phyloP scores from a whole-genome alignment of 2,888 invertebrate genomes.

The Unio delphinus region DNA sequence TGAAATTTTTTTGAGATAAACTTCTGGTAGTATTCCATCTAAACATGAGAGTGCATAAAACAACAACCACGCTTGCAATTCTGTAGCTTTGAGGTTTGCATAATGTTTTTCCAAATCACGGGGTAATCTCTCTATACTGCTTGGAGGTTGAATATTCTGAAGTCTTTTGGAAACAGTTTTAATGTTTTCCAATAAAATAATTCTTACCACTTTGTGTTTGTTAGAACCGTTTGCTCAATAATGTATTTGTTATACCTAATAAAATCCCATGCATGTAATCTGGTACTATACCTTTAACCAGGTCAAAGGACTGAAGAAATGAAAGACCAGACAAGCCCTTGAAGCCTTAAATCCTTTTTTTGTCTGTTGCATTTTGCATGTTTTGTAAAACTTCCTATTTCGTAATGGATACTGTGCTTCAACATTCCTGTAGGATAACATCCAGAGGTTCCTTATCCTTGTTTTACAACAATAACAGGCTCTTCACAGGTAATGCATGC shows the following conservation, averaged over 20 bases:
- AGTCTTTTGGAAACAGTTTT: conserved; percentile 4
- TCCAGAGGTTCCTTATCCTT: conserved; percentile 14
- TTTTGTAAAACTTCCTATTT: neutral
- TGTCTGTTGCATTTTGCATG: too few relatives aligned
- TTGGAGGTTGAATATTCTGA: conserved; percentile 4
- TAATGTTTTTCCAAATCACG: conserved; percentile 11
- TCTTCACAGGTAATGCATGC: conserved; percentile 33
- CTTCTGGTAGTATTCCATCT: conserved; percentile 12
- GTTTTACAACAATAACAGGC: conserved; percentile 16
- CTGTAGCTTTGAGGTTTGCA: conserved; percentile 14
- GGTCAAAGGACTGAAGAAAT: too few relatives aligned
- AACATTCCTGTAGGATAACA: conserved; percentile 15
- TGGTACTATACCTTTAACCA: too few relatives aligned
- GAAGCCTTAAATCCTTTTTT: too few relatives aligned
- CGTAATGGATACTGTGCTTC: conserved; percentile 6
- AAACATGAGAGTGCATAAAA: conserved; percentile 18
- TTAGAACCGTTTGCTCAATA: conserved; percentile 25
- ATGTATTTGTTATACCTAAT: conserved; percentile 2
- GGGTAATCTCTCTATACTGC: conserved; percentile 4
- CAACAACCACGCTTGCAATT: conserved; percentile 14
- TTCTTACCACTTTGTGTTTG: conserved; percentile 10
- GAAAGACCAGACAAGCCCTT: too few relatives aligned
- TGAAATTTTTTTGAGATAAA: conserved; percentile 3
- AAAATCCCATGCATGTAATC: too few relatives aligned
- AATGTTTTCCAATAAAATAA: conserved; percentile 27